Percentiles rank a stretch among this genome's conserved stretches.
Conservation (phyloP, 1,140 invertebrate genomes). For the Drosophila orena region DNA sequence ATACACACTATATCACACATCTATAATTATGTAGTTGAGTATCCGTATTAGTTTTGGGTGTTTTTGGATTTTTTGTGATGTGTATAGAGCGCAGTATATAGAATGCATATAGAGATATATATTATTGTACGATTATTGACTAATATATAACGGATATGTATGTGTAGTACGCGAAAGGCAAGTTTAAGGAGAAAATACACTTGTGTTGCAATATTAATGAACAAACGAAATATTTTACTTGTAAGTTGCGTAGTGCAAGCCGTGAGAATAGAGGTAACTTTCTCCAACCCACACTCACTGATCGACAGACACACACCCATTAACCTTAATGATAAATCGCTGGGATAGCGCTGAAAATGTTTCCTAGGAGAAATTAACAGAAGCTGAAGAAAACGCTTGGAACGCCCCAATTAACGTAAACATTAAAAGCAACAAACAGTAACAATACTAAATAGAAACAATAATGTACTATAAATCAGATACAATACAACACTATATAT, state of each 20-base stretch:
- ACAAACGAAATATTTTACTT: slow-evolving; percentile 48
- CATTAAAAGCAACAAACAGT: slow-evolving; percentile 57
- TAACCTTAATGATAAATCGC: slow-evolving; percentile 37
- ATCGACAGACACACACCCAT: slow-evolving; percentile 24
- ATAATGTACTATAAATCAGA: slow-evolving; percentile 83
- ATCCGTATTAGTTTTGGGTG: slow-evolving; percentile 79
- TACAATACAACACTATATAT: slow-evolving; percentile 81
- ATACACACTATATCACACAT: slow-evolving; percentile 34
- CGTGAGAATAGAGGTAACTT: slow-evolving; percentile 24
- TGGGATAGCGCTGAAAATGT: slow-evolving; percentile 54
- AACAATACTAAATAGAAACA: slow-evolving; percentile 84
- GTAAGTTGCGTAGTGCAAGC: slow-evolving; percentile 66
- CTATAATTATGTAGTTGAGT: slow-evolving; percentile 75
- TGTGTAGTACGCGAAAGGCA: slow-evolving; percentile 65
- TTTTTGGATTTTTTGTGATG: slow-evolving; percentile 73
- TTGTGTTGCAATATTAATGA: slow-evolving; percentile 74
- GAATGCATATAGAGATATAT: slow-evolving; percentile 58
- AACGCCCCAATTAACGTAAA: slow-evolving; percentile 59
- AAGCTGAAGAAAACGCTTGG: slow-evolving; percentile 59
- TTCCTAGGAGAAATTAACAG: slow-evolving; percentile 53
- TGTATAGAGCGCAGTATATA: slow-evolving; percentile 72
- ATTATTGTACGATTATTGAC: slow-evolving; percentile 77
- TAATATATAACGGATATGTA: slow-evolving; percentile 68
- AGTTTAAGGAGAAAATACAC: slow-evolving; percentile 59
- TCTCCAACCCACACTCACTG: slow-evolving; percentile 16